A percentile compares a stretch with the other conserved stretches of the same genome.
Conservation (phyloP, 2,797 vertebrate species). For the Myotis myotis region DNA sequence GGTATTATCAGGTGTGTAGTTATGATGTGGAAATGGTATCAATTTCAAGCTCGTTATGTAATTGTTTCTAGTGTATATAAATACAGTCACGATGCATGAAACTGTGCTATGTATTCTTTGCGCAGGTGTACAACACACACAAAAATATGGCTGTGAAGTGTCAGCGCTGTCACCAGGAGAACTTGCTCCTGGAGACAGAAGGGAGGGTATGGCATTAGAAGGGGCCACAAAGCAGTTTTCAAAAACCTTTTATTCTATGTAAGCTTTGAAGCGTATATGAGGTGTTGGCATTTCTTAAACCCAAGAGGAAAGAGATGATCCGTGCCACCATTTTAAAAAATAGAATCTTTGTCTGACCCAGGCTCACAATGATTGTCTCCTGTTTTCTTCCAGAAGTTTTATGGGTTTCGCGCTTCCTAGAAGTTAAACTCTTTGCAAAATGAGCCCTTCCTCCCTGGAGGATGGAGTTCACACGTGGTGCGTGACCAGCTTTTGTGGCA, state of each 20-base stretch:
- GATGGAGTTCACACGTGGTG: neutral
- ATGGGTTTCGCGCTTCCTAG: neutral
- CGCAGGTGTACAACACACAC: neutral
- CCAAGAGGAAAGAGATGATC: neutral
- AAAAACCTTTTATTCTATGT: neutral
- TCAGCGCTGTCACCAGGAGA: neutral
- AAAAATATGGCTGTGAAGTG: neutral
- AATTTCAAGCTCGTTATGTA: neutral
- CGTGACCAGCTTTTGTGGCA: neutral
- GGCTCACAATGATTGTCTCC: neutral
- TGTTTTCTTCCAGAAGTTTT: conserved; percentile 14
- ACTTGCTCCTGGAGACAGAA: neutral
- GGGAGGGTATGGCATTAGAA: neutral
- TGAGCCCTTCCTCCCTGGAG: neutral
- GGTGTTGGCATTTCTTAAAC: conserved; percentile 11
- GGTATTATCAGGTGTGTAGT: neutral
- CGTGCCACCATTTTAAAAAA: neutral
- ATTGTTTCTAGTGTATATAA: neutral
- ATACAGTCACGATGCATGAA: neutral
- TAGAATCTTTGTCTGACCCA: neutral
- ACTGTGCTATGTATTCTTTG: neutral
- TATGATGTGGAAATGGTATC: neutral
- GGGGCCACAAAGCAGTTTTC: neutral
- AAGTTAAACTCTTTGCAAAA: neutral
- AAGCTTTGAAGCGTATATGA: neutral